A percentile compares a stretch with the other conserved stretches of the same genome.
These are phyloP conservation scores for Eulemur macaco DNA, from an alignment of 2,113 vertebrate genomes.

Conservation along the genomic window DNA sequence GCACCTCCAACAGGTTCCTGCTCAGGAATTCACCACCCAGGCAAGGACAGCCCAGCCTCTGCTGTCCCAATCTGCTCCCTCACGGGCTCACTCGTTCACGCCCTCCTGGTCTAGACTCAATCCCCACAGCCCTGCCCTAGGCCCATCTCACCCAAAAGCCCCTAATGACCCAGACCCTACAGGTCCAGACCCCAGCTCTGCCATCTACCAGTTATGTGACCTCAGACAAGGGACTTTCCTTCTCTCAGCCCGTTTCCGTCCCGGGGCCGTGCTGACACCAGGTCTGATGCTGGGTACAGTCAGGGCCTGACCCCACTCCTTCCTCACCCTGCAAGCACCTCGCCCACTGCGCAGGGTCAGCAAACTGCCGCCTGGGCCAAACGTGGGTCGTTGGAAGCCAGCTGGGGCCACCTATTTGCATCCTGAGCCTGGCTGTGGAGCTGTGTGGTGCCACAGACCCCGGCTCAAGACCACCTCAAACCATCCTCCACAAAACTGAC, in stretches of 20 bases:
- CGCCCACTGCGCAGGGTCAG: background rate
- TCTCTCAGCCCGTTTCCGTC: background rate
- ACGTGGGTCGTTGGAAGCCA: background rate
- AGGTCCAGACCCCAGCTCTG: background rate
- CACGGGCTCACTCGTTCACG: background rate
- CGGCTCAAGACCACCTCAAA: background rate
- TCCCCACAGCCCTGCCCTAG: background rate
- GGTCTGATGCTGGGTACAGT: background rate
- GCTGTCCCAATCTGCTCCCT: no score
- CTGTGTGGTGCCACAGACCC: background rate
- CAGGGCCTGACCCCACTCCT: background rate
- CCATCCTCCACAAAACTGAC: background rate
- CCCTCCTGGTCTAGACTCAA: background rate
- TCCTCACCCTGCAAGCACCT: background rate
- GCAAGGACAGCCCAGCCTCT: background rate
- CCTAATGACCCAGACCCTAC: no score
- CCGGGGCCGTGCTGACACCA: background rate
- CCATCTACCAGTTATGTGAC: background rate
- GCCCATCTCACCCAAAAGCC: background rate
- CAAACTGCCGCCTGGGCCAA: no score
- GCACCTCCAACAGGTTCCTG: background rate
- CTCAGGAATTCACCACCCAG: background rate
- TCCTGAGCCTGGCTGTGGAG: rapidly evolving
- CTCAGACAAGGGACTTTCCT: background rate
- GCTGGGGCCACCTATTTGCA: rapidly evolving